Conservation (phyloP, 2,113 vertebrate genomes). For the Apodemus sylvaticus region DNA sequence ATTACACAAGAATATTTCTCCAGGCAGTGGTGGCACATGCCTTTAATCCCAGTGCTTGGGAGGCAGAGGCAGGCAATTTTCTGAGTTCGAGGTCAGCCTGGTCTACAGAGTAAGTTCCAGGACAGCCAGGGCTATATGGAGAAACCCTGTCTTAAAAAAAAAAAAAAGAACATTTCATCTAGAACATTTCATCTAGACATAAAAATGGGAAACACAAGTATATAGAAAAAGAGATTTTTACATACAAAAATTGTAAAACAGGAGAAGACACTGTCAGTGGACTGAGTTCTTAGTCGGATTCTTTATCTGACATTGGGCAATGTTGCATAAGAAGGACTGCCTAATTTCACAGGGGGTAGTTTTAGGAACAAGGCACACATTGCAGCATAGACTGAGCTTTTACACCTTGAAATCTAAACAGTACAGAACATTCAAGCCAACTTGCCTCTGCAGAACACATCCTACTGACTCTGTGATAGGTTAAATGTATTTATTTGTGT, state of each 20-base stretch:
- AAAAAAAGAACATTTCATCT: not conserved
- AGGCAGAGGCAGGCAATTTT: too few species aligned
- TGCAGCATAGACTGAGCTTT: not conserved
- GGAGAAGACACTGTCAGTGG: not conserved
- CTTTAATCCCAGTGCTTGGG: too few species aligned
- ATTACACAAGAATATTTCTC: not conserved
- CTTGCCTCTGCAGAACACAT: not conserved
- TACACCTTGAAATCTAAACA: conserved; percentile 23
- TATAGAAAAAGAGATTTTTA: not conserved
- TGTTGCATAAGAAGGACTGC: not conserved
- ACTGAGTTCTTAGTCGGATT: not conserved
- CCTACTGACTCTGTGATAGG: not conserved
- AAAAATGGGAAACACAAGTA: conserved; percentile 21
- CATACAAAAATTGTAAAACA: not conserved
- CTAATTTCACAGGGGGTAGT: not conserved
- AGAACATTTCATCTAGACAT: not conserved
- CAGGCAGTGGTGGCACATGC: too few species aligned
- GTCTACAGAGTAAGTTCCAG: too few species aligned
- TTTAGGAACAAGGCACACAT: not conserved
- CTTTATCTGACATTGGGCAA: not conserved
- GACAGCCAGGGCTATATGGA: too few species aligned
- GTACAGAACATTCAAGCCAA: not conserved
- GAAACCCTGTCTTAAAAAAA: too few species aligned
- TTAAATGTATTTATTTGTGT: not conserved
- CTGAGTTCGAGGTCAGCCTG: too few species aligned